phyloP scores from a whole-genome alignment of 1,140 invertebrate species.

The Lordiphosa clarofinis region DNA sequence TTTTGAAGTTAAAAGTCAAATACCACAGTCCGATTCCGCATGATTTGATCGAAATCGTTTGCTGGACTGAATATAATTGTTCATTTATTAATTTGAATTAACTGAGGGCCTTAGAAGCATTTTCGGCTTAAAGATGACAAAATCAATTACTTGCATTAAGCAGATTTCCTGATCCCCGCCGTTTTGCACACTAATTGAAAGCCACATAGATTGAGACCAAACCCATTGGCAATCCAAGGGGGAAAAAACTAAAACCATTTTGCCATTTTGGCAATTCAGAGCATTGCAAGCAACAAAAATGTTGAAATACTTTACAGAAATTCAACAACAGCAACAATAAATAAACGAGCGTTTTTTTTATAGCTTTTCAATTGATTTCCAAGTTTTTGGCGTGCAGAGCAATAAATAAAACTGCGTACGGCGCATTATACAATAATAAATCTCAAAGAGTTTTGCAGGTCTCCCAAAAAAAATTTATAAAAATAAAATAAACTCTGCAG shows the following conservation, averaged over 20 bases:
- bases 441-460: conserved; percentile 38
- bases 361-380: conserved; percentile 74
- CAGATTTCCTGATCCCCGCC: too few species aligned
- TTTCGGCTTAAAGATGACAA: too few species aligned
- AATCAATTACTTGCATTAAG: too few species aligned
- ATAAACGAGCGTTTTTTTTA: conserved; percentile 70
- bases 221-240: conserved; percentile 53
- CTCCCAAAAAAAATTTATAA: conserved; percentile 1
- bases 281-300: conserved; percentile 63
- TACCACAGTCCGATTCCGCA: too few species aligned
- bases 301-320: conserved; percentile 73
- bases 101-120: too few species aligned
- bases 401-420: conserved; percentile 71
- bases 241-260: conserved; percentile 44
- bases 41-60: too few species aligned
- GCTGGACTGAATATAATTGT: too few species aligned
- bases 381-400: conserved; percentile 58
- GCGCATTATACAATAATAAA: conserved; percentile 74
- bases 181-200: conserved; percentile 8
- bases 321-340: conserved; percentile 62
- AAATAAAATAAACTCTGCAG: conserved; percentile 10
- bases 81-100: too few species aligned
- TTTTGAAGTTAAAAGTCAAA: too few species aligned
- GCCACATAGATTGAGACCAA: conserved; percentile 38
- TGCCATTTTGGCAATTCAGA: conserved; percentile 67